These are phyloP conservation scores for Natrix natrix DNA, from an alignment of 2,797 vertebrate genomes.

Conservation along the genomic window DNA sequence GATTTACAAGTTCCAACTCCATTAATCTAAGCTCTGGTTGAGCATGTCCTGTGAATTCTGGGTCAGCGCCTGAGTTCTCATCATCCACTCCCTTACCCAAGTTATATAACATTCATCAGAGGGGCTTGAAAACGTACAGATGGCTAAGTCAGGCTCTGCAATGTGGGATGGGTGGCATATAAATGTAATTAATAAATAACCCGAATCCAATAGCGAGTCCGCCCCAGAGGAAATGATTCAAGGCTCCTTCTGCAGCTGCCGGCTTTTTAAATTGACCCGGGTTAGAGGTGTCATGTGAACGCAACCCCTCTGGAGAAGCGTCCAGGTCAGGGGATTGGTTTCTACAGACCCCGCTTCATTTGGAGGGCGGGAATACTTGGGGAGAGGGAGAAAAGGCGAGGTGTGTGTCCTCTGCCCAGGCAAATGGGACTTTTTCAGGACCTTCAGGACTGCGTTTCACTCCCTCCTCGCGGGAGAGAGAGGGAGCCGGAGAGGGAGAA, in stretches of 20 bases:
- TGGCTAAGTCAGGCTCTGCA: neutral
- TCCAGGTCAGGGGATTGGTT: neutral
- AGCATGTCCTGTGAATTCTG: neutral
- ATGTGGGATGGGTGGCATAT: neutral
- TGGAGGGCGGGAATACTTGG: no score
- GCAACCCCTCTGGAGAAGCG: neutral
- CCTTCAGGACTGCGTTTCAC: neutral
- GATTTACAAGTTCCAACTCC: no score
- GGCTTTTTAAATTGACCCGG: neutral
- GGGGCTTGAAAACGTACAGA: rapidly evolving
- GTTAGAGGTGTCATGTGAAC: neutral
- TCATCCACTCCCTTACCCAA: neutral
- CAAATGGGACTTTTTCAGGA: neutral
- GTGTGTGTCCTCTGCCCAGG: neutral
- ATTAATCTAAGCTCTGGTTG: neutral
- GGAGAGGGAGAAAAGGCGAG: no score
- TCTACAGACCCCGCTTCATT: neutral
- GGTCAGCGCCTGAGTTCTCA: neutral
- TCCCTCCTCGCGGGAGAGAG: no score
- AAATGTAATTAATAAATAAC: neutral
- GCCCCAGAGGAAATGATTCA: neutral
- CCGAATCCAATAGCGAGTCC: neutral
- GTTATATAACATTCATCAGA: neutral
- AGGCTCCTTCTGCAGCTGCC: neutral
- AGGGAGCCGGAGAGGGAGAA: no score